A percentile compares a stretch with the other conserved stretches of the same genome.
These are phyloP conservation scores for Cyphomyrmex costatus DNA, from an alignment of 1,140 invertebrate genomes.

Conservation along the genomic window DNA sequence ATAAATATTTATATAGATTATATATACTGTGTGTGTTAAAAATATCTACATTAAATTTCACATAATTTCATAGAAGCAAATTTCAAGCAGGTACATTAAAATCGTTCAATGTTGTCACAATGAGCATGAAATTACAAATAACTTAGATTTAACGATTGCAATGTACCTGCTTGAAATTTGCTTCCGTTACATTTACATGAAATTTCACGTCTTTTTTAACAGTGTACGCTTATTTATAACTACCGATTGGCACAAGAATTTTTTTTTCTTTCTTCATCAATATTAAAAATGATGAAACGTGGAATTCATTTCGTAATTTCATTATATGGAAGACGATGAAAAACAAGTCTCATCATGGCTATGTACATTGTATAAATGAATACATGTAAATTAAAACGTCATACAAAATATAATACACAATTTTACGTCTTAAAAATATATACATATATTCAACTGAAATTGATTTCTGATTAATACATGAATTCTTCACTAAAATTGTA, in stretches of 20 bases:
- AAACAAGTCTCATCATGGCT: neutral
- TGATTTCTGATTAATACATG: neutral
- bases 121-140: too few relatives aligned
- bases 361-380: neutral
- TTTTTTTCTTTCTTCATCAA: neutral
- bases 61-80: too few relatives aligned
- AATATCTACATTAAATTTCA: too few relatives aligned
- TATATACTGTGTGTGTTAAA: too few relatives aligned
- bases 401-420: neutral
- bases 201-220: too few relatives aligned
- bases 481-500: neutral
- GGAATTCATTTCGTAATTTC: neutral
- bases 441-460: neutral
- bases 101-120: too few relatives aligned
- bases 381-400: neutral
- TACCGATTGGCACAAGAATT: conserved; percentile 3
- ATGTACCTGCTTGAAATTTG: too few relatives aligned
- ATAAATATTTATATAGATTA: neutral
- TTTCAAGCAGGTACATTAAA: too few relatives aligned
- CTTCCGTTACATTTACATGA: too few relatives aligned
- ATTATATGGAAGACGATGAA: conserved; percentile 6
- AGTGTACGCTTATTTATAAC: neutral
- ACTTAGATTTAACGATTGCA: too few relatives aligned
- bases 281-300: neutral
- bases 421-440: neutral